Percentiles rank a stretch among this genome's conserved stretches.
Conservation (phyloP, 2,888 invertebrate genomes). For the Drosophila birchii region DNA sequence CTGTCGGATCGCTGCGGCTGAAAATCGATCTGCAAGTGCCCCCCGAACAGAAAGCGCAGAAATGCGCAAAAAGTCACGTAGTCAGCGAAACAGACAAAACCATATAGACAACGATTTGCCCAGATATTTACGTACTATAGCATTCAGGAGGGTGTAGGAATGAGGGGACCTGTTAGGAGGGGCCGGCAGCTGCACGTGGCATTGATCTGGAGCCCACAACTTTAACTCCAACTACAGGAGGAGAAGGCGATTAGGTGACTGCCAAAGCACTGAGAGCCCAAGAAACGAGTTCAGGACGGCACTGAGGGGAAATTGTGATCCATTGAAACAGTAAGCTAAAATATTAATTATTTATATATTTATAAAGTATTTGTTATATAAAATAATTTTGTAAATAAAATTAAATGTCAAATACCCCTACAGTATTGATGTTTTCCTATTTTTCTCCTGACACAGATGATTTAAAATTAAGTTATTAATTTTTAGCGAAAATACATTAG, state of each 20-base stretch:
- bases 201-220: conserved; percentile 37
- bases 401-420: too few relatives aligned
- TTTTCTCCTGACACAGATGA: too few relatives aligned
- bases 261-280: conserved; percentile 17
- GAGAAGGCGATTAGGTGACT: conserved; percentile 39
- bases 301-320: neutral
- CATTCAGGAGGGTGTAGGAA: neutral
- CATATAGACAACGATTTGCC: conserved; percentile 79
- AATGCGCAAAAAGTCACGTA: conserved; percentile 74
- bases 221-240: neutral
- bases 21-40: conserved; percentile 68
- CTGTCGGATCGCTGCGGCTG: conserved; percentile 55
- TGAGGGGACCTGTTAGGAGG: neutral
- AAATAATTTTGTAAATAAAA: too few relatives aligned
- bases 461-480: neutral
- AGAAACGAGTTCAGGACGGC: conserved; percentile 1
- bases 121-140: conserved; percentile 25
- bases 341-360: neutral
- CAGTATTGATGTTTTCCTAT: too few relatives aligned
- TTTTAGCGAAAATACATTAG: neutral
- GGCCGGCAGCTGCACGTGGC: conserved; percentile 38
- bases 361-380: too few relatives aligned
- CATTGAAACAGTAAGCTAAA: neutral
- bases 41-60: conserved; percentile 47
- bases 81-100: conserved; percentile 59